phyloP scores from a whole-genome alignment of 2,888 invertebrate species.

The Coelinius sp. region DNA sequence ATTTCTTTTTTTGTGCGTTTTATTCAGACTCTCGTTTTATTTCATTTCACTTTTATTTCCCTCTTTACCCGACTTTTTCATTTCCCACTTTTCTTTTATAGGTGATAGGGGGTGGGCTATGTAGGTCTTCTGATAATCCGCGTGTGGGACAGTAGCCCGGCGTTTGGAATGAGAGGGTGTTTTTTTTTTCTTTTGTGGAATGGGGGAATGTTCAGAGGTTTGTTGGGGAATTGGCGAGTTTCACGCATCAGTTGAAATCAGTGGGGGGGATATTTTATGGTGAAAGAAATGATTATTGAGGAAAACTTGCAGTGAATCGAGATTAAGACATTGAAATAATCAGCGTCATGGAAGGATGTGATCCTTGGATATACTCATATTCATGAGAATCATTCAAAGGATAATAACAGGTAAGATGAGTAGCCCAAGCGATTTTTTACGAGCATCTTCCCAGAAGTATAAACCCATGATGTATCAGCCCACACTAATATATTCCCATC shows the following conservation, averaged over 20 bases:
- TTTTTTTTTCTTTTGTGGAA: not conserved
- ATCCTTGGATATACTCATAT: not conserved
- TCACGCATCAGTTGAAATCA: too few species aligned
- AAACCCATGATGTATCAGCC: conserved; percentile 54
- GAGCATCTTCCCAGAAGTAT: conserved; percentile 70
- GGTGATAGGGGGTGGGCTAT: not conserved
- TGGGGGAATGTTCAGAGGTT: not conserved
- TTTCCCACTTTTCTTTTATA: conserved; percentile 44
- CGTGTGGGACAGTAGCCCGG: conserved; percentile 9
- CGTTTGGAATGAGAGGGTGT: not conserved
- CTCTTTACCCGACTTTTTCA: conserved; percentile 45
- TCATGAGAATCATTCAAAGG: conserved; percentile 47
- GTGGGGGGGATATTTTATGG: too few species aligned
- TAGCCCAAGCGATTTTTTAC: conserved; percentile 66
- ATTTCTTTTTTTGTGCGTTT: conserved; percentile 44
- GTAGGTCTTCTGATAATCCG: not conserved
- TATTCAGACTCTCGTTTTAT: conserved; percentile 24
- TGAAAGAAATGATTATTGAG: too few species aligned
- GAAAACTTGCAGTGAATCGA: too few species aligned
- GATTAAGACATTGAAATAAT: not conserved
- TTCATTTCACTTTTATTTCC: conserved; percentile 21
- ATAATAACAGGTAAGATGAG: conserved; percentile 68
- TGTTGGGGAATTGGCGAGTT: too few species aligned
- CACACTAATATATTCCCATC: conserved; percentile 31
- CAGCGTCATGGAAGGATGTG: not conserved